phyloP scores from a whole-genome alignment of 2,888 invertebrate species.

The Troides aeacus region DNA sequence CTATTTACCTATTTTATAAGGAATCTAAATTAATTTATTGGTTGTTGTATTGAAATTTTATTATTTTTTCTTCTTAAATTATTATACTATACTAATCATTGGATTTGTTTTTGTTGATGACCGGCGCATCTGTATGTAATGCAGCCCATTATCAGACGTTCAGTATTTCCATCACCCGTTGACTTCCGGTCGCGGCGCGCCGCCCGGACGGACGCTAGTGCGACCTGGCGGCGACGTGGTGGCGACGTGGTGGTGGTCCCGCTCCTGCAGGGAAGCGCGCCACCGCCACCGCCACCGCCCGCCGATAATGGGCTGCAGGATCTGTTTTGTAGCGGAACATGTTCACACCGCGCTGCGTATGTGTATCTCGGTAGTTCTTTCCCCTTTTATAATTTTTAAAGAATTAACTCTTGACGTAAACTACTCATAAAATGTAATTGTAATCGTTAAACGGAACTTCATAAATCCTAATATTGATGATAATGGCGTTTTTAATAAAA shows the following conservation, averaged over 20 bases:
- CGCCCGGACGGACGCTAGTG: too few relatives aligned
- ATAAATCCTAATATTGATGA: slow-evolving; percentile 80
- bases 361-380: slow-evolving; percentile 62
- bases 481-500: slow-evolving; percentile 81
- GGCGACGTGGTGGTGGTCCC: too few relatives aligned
- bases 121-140: slow-evolving; percentile 69
- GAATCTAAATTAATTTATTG: slow-evolving; percentile 80
- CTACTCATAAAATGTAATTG: slow-evolving; percentile 77
- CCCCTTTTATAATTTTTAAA: slow-evolving; percentile 67
- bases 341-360: slow-evolving; percentile 25
- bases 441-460: slow-evolving; percentile 80
- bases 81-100: slow-evolving; percentile 61
- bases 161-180: slow-evolving; percentile 56
- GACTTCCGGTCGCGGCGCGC: slow-evolving; percentile 51
- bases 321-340: slow-evolving; percentile 32
- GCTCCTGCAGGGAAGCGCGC: neutral
- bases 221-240: too few relatives aligned
- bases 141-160: slow-evolving; percentile 67
- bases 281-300: slow-evolving; percentile 1
- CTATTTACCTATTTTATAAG: slow-evolving; percentile 80
- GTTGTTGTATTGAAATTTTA: slow-evolving; percentile 73
- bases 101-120: slow-evolving; percentile 63
- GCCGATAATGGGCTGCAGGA: slow-evolving; percentile 46
- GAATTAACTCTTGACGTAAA: slow-evolving; percentile 71
- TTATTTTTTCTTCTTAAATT: slow-evolving; percentile 69